These are phyloP conservation scores for Apantesis nais DNA, from an alignment of 2,888 invertebrate species.

Conservation along the genomic window DNA sequence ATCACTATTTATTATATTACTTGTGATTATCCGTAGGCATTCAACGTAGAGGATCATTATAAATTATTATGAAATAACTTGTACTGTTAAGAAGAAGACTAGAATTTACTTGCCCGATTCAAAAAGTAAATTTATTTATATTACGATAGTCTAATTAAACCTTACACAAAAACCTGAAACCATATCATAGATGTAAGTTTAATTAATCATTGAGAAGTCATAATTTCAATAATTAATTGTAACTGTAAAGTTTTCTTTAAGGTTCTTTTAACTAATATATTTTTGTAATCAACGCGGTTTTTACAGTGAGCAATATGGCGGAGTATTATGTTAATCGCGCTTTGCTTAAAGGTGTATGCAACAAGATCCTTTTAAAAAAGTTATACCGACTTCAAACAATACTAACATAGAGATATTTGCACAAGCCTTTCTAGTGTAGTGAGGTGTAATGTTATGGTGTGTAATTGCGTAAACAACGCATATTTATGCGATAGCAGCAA, in stretches of 20 bases:
- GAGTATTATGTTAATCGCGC: not conserved
- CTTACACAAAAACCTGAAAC: not conserved
- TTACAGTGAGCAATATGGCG: not conserved
- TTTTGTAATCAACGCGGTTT: not conserved
- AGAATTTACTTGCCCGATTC: not conserved
- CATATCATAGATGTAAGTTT: not conserved
- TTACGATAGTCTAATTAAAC: constrained; percentile 6
- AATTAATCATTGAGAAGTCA: too few species aligned
- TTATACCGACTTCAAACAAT: too few species aligned
- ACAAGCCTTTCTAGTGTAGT: too few species aligned
- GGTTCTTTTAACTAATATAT: not conserved
- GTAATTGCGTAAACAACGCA: too few species aligned
- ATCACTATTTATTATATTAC: not conserved
- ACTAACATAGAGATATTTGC: too few species aligned
- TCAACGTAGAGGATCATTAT: not conserved
- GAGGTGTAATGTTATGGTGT: too few species aligned
- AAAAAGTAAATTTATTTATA: not conserved
- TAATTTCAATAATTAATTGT: too few species aligned
- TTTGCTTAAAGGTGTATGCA: not conserved
- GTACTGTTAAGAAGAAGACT: not conserved
- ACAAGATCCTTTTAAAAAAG: too few species aligned
- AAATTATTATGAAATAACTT: not conserved
- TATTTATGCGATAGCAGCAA: too few species aligned
- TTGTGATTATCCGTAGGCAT: not conserved
- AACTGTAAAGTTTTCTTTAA: not conserved